Conservation (phyloP, 30 jellyfish, hydroid and myxozoan species). For the Hydractinia symbiolongicarpus region DNA sequence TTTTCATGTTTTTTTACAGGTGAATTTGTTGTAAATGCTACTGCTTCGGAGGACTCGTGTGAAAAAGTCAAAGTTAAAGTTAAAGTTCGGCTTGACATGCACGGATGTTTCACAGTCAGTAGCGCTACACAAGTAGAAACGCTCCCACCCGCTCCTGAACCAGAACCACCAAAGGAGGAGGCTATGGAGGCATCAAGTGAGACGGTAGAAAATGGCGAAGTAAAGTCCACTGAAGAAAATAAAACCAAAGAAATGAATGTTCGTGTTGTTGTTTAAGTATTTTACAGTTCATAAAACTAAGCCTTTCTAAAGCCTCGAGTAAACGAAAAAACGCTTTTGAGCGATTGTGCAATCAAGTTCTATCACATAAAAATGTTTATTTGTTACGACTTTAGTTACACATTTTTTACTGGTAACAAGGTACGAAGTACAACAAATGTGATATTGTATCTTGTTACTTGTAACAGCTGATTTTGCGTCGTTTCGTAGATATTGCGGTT, state of each 20-base stretch:
- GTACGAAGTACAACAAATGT: no score
- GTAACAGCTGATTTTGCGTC: no score
- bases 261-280: slow-evolving; percentile 8
- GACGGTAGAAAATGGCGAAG: neutral
- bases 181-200: slow-evolving; percentile 63
- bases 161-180: slow-evolving; percentile 39
- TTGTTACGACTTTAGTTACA: no score
- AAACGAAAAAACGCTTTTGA: no score
- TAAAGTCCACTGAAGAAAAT: slow-evolving; percentile 19
- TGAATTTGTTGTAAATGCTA: slow-evolving; percentile 62
- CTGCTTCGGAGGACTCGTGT: slow-evolving; percentile 64
- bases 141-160: slow-evolving; percentile 63
- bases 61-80: slow-evolving; percentile 81
- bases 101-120: slow-evolving; percentile 72
- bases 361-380: no score
- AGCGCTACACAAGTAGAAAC: slow-evolving; percentile 79
- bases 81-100: slow-evolving; percentile 57
- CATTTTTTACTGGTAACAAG: no score
- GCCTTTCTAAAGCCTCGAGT: no score
- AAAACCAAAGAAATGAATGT: slow-evolving; percentile 17
- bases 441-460: no score
- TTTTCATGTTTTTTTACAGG: slow-evolving; percentile 33
- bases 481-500: no score
- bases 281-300: neutral
- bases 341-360: no score